Base-by-base conservation (phyloP, 2,797 vertebrate genomes). In the Masticophis lateralis region DNA sequence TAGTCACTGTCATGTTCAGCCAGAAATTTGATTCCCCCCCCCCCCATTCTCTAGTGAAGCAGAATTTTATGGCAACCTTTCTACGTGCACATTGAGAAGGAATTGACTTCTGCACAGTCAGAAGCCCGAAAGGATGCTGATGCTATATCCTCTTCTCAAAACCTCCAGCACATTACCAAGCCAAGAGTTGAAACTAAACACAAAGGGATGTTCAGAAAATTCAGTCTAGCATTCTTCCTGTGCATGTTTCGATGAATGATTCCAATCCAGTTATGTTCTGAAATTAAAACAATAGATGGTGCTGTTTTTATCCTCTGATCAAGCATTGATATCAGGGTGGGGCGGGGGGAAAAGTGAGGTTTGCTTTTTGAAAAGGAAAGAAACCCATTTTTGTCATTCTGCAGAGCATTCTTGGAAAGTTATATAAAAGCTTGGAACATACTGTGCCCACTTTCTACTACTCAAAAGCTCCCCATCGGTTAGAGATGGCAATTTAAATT, bases 401-500 rank as follows among this genome's bases (percentile, higher is more conserved):
- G 61, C 92, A 95, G 91, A 92, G 94, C 96, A 96, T 56, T 91
- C 92, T 91, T 95, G 94, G 93, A 95, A 95, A 96, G 94, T 97
- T 97, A 97, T 93, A 96, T 94, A 97, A 97, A 96, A 97, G 94
- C 94, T 95, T 96, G 95, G 96, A 93, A 91, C 86, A 74, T 90
- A 88, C 32, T 37, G 95, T 96, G 94, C 95, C 95, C 95, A 95
- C 96, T 96, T 96, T 95, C 94, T 95, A 86, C 94, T 90, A 96
- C 94, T 96, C 95, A 95, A 94, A 96, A 94, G 96, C 95, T 96
- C 96, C 96, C 95, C 96, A 95, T 96, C 92, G 95, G 95, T 96
- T 97, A 95, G 96, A 97, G 96, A 96, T 94, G 95, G 97, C 96
- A 97, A 96, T 97, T 97, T 96, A 96, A 97, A 97, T 96, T 97